Conservation (phyloP, 2,113 vertebrate species). For the Lepisosteus oculatus region DNA sequence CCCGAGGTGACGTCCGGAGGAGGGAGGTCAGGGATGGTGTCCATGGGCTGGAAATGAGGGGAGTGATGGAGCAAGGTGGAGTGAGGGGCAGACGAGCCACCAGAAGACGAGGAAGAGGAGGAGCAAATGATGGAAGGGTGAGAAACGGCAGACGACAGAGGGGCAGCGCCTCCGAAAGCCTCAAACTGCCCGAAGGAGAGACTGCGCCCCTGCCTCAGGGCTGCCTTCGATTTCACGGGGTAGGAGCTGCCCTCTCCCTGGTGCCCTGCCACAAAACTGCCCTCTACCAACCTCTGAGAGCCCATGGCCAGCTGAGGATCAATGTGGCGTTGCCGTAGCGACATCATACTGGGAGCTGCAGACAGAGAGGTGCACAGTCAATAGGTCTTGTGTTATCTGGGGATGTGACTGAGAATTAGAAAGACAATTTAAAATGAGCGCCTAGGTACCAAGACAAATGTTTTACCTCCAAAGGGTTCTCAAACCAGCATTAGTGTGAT, state of each 20-base stretch:
- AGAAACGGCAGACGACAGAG: slow-evolving; percentile 47
- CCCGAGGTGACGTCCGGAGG: slow-evolving; percentile 76
- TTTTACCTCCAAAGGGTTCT: too few species aligned
- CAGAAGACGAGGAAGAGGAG: slow-evolving; percentile 55
- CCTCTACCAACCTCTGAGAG: slow-evolving; percentile 99
- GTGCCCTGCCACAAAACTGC: slow-evolving; percentile 64
- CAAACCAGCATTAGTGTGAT: too few species aligned
- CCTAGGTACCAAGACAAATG: too few species aligned
- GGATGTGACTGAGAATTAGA: too few species aligned
- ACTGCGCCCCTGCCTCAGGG: slow-evolving; percentile 79
- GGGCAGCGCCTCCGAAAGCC: slow-evolving; percentile 59
- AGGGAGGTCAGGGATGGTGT: slow-evolving; percentile 80
- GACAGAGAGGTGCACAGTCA: slow-evolving; percentile 29
- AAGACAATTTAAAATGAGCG: too few species aligned
- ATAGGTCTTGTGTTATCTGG: too few species aligned
- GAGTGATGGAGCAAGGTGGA: slow-evolving; percentile 76
- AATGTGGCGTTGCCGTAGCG: slow-evolving; percentile 87
- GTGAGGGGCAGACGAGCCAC: slow-evolving; percentile 37
- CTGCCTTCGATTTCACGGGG: slow-evolving; percentile 63
- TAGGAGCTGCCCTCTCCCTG: slow-evolving; percentile 60
- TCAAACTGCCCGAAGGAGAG: slow-evolving; percentile 82
- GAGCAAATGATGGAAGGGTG: slow-evolving; percentile 47
- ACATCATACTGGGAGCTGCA: slow-evolving; percentile 86
- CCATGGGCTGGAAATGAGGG: slow-evolving; percentile 88
- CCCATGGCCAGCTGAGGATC: slow-evolving; percentile 83